phyloP scores from a whole-genome alignment of 2,113 vertebrate genomes.

The Mungos mungo region DNA sequence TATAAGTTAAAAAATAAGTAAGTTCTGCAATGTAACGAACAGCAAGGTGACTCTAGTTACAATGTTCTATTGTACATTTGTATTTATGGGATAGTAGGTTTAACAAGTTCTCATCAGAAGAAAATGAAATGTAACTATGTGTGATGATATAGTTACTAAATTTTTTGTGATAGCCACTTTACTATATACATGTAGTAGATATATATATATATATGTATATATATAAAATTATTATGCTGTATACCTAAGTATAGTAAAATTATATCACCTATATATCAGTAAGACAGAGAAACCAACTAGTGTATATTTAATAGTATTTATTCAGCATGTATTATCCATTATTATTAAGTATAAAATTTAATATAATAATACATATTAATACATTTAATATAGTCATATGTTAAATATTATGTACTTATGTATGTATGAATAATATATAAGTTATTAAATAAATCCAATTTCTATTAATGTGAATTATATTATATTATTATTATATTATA shows the following conservation, averaged over 20 bases:
- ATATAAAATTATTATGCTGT: not conserved
- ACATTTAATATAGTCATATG: not conserved
- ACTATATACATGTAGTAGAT: not conserved
- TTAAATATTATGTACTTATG: not conserved
- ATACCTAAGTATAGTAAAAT: not conserved
- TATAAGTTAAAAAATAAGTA: not conserved
- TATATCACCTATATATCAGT: not conserved
- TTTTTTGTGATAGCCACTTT: not conserved
- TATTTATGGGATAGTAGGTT: not conserved
- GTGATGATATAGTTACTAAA: not conserved
- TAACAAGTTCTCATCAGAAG: not conserved
- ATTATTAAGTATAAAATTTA: not conserved
- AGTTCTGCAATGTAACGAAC: not conserved
- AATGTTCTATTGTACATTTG: not conserved
- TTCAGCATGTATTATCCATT: not conserved
- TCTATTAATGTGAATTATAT: not conserved
- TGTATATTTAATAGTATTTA: not conserved
- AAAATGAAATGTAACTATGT: not conserved
- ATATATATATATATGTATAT: not conserved
- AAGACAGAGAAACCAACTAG: not conserved
- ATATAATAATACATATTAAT: not conserved
- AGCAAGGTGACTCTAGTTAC: not conserved
- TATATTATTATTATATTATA: not conserved
- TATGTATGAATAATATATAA: not conserved
- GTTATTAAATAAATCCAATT: not conserved